phyloP scores from a whole-genome alignment of 2,797 vertebrate genomes.

The Sebastes steindachneri region DNA sequence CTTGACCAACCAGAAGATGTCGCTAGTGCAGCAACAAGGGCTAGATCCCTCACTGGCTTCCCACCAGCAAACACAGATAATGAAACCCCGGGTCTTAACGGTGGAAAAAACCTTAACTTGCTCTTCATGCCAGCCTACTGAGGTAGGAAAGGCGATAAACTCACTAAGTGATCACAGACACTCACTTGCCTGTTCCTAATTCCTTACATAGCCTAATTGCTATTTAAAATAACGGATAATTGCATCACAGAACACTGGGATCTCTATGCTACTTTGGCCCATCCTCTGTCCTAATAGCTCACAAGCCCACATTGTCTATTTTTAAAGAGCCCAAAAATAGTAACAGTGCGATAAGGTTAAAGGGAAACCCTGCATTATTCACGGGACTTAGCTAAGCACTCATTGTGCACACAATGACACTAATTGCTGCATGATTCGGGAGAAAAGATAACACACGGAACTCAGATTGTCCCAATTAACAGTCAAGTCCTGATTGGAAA shows the following conservation, averaged over 20 bases:
- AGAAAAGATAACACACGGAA: slow-evolving; percentile 19
- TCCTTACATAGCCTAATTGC: background rate
- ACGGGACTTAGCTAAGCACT: background rate
- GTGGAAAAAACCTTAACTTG: background rate
- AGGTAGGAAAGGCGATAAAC: background rate
- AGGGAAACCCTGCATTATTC: slow-evolving; percentile 15
- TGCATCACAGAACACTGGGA: slow-evolving; percentile 3
- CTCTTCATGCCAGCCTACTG: background rate
- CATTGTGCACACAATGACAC: slow-evolving; percentile 37
- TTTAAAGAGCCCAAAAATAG: slow-evolving; percentile 5
- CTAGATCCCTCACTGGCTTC: background rate
- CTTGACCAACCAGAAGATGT: background rate
- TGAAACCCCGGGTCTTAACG: background rate
- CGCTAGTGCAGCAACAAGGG: background rate
- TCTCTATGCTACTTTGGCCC: background rate
- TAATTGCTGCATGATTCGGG: slow-evolving; percentile 42
- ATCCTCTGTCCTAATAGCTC: background rate
- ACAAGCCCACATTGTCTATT: background rate
- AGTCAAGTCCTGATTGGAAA: slow-evolving; percentile 20
- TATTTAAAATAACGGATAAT: slow-evolving; percentile 1
- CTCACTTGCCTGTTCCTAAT: background rate
- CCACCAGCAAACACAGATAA: background rate
- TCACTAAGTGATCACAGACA: background rate
- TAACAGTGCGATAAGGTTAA: slow-evolving; percentile 2
- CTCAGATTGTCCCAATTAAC: slow-evolving; percentile 44